Percentiles rank a stretch among this genome's conserved stretches.
Conservation (phyloP, 2,888 invertebrate genomes). For the Eupeodes luniger region DNA sequence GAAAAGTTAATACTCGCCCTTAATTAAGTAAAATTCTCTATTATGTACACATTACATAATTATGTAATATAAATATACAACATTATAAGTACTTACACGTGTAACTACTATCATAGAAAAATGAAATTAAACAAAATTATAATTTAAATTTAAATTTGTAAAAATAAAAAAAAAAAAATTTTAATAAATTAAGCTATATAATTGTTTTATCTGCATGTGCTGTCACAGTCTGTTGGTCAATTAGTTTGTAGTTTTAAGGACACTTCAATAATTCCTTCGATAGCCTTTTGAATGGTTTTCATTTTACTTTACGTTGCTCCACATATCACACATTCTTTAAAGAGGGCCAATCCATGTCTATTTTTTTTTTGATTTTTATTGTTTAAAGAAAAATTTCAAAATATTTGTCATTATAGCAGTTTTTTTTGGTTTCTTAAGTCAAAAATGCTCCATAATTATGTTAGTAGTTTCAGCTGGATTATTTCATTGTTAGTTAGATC, state of each 20-base stretch:
- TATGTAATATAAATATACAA: not conserved
- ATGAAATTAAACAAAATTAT: not conserved
- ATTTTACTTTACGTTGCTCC: conserved; percentile 36
- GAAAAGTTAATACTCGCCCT: not conserved
- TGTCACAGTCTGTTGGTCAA: conserved; percentile 40
- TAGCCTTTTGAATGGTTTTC: conserved; percentile 23
- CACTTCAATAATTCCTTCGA: conserved; percentile 32
- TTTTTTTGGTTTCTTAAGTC: not conserved
- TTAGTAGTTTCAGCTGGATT: not conserved
- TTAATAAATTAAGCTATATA: conserved; percentile 47
- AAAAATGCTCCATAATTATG: not conserved
- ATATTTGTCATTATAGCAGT: not conserved
- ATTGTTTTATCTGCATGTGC: conserved; percentile 23
- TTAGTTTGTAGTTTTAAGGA: conserved; percentile 41
- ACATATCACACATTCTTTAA: conserved; percentile 20
- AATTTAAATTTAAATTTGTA: not conserved
- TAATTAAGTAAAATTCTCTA: not conserved
- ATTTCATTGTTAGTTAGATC: not conserved
- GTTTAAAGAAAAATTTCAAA: not conserved
- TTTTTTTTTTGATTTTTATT: not conserved
- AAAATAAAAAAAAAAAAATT: conserved; percentile 1
- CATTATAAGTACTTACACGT: not conserved
- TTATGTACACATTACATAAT: not conserved
- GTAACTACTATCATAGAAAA: not conserved
- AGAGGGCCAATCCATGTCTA: not conserved